Conservation (phyloP, 2,113 vertebrate genomes). For the Hippocampus zosterae region DNA sequence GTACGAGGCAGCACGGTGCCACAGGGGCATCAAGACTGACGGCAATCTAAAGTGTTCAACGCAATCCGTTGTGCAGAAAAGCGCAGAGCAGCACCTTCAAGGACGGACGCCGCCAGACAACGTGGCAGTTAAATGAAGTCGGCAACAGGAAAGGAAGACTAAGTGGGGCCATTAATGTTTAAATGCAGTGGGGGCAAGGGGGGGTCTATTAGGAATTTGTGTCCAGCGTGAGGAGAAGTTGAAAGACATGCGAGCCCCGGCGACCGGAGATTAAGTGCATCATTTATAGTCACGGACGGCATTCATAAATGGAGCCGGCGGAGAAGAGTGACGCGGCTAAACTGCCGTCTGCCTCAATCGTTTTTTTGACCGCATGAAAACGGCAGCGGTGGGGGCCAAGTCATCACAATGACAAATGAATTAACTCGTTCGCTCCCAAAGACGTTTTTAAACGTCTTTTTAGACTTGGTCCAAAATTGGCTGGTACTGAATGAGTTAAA, state of each 20-base stretch:
- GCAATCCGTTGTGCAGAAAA: slow-evolving; percentile 7
- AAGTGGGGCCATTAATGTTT: slow-evolving; percentile 58
- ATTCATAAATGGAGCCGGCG: slow-evolving; percentile 44
- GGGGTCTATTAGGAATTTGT: slow-evolving; percentile 37
- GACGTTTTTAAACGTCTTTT: too few species aligned
- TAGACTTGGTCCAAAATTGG: too few species aligned
- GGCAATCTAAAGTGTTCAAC: slow-evolving; percentile 10
- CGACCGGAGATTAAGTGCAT: slow-evolving; percentile 34
- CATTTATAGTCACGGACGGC: slow-evolving; percentile 40
- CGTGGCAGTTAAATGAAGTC: slow-evolving; percentile 43
- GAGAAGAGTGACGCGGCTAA: slow-evolving; percentile 28
- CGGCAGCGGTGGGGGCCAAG: background rate
- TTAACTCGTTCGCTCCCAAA: background rate
- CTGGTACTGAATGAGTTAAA: background rate
- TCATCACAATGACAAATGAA: background rate
- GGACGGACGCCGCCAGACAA: background rate
- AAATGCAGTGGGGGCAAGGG: slow-evolving; percentile 30
- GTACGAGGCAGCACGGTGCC: too few species aligned
- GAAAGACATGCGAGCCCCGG: slow-evolving; percentile 30
- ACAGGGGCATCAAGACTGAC: too few species aligned
- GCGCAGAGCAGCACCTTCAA: too few species aligned
- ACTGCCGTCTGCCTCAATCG: slow-evolving; percentile 34
- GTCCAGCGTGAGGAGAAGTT: slow-evolving; percentile 21
- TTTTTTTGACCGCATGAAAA: slow-evolving; percentile 18
- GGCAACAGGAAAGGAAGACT: slow-evolving; percentile 35